These are phyloP conservation scores for Esperia sulphurella DNA, from an alignment of 2,888 invertebrate genomes.

Conservation along the genomic window DNA sequence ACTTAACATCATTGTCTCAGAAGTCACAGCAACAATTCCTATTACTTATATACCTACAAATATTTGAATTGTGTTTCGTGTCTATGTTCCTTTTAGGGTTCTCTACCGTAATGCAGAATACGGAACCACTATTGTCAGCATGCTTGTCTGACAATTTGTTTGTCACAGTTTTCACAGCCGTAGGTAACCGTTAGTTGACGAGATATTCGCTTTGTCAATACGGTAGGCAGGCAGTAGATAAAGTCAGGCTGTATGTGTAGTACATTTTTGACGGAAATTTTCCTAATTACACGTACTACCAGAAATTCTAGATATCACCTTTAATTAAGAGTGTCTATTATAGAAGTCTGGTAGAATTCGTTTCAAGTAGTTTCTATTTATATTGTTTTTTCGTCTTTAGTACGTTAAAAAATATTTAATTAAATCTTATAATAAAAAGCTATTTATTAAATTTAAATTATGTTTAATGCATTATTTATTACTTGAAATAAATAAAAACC, in stretches of 20 bases:
- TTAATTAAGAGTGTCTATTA: too few species aligned
- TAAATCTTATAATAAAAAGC: too few species aligned
- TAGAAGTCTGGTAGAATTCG: too few species aligned
- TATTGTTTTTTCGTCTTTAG: too few species aligned
- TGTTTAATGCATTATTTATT: background rate
- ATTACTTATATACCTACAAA: slow-evolving; percentile 23
- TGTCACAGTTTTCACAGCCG: background rate
- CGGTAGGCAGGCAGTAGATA: background rate
- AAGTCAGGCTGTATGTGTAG: background rate
- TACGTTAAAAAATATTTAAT: too few species aligned
- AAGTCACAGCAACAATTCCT: too few species aligned
- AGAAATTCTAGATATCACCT: background rate
- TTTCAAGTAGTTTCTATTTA: too few species aligned
- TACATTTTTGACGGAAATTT: background rate
- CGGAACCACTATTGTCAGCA: background rate
- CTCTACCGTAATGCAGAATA: background rate
- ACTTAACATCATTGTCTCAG: too few species aligned
- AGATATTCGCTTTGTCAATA: background rate
- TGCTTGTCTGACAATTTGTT: slow-evolving; percentile 2
- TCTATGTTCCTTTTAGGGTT: slow-evolving; percentile 17
- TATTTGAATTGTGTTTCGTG: slow-evolving; percentile 21
- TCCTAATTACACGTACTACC: background rate
- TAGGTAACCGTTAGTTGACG: background rate
- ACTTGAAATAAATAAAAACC: slow-evolving; percentile 18
- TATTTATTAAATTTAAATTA: too few species aligned